Conservation (phyloP, 2,797 vertebrate genomes). For the Pangasius larnaudii region DNA sequence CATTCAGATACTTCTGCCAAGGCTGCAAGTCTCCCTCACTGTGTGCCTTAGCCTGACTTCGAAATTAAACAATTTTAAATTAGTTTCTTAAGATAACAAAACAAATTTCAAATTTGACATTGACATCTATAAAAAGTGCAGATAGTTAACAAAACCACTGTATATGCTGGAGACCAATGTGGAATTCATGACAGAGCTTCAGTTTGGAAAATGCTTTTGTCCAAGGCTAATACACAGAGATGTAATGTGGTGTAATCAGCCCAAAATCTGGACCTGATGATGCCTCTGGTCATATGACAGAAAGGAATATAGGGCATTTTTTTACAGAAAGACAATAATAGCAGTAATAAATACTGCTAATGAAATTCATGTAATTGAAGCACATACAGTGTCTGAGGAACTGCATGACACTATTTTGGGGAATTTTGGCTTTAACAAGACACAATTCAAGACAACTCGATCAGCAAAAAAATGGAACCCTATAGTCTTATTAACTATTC, state of each 20-base stretch:
- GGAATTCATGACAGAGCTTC: neutral
- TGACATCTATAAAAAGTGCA: neutral
- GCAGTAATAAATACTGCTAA: neutral
- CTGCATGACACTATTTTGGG: neutral
- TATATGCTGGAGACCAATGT: neutral
- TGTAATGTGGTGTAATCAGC: neutral
- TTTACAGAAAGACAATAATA: neutral
- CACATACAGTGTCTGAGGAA: neutral
- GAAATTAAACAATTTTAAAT: neutral
- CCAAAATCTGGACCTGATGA: neutral
- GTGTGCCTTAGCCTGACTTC: neutral
- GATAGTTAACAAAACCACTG: neutral
- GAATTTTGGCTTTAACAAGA: neutral
- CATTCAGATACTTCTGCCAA: neutral
- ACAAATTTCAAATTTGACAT: neutral
- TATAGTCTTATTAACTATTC: neutral
- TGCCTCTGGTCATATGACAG: neutral
- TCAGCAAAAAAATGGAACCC: neutral
- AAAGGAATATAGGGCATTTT: neutral
- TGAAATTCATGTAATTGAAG: neutral
- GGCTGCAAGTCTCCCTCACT: neutral
- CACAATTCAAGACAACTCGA: neutral
- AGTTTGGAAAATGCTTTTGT: slow-evolving; percentile 12
- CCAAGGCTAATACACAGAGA: neutral
- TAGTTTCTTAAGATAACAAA: neutral